phyloP scores from a whole-genome alignment of 1,140 invertebrate species.

The Pantala flavescens region DNA sequence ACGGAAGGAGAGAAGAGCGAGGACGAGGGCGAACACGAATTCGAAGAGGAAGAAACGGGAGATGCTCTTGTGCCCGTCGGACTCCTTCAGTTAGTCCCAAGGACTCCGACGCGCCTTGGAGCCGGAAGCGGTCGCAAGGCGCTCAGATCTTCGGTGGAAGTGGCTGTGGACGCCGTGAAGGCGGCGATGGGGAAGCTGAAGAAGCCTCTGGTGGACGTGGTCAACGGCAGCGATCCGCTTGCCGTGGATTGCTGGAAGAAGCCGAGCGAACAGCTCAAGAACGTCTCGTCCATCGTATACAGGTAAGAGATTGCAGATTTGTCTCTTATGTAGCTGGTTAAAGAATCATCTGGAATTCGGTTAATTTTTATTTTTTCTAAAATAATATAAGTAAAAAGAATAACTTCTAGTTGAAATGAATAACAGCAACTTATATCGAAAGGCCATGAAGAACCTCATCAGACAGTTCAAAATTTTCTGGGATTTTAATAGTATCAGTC shows the following conservation, averaged over 20 bases:
- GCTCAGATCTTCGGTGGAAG: background rate
- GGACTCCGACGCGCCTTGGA: background rate
- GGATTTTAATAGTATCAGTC: no score
- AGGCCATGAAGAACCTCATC: no score
- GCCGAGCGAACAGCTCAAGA: background rate
- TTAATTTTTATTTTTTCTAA: no score
- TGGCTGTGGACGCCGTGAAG: background rate
- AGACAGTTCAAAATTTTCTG: no score
- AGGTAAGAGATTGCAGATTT: background rate
- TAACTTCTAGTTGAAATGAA: no score
- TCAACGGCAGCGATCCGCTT: background rate
- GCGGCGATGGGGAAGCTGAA: background rate
- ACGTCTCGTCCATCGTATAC: background rate
- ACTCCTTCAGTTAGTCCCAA: background rate
- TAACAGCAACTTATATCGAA: no score
- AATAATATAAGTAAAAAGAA: no score
- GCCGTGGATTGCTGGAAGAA: background rate
- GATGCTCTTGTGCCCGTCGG: background rate
- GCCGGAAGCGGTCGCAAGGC: background rate
- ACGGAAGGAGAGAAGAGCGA: background rate
- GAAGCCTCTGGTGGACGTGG: background rate
- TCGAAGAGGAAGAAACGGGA: background rate
- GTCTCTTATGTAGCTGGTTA: no score
- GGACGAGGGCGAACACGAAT: background rate
- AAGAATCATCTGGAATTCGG: no score